phyloP scores from a whole-genome alignment of 1,140 invertebrate genomes.

The Drosophila murphyi region DNA sequence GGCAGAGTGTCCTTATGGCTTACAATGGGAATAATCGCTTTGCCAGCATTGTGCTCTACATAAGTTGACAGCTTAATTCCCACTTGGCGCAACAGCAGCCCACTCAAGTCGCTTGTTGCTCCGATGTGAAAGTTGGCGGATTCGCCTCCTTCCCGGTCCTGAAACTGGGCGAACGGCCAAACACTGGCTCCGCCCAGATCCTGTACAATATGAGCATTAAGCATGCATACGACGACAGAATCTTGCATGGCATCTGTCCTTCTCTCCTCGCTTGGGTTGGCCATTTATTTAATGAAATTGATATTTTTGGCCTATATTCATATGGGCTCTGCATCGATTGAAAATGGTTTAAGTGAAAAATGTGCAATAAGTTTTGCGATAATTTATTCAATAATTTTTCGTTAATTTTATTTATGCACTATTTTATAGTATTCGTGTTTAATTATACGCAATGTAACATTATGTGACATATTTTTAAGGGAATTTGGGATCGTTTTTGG shows the following conservation, averaged over 20 bases:
- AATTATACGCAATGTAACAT: slow-evolving; percentile 79
- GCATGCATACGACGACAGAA: slow-evolving; percentile 94
- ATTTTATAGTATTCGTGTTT: slow-evolving; percentile 82
- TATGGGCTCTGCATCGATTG: not conserved
- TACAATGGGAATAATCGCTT: slow-evolving; percentile 29
- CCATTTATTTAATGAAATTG: not conserved
- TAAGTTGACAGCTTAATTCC: slow-evolving; percentile 42
- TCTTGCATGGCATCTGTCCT: slow-evolving; percentile 98
- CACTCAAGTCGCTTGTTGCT: slow-evolving; percentile 87
- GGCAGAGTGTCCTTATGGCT: not conserved
- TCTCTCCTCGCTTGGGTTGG: slow-evolving; percentile 94
- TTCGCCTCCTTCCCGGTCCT: slow-evolving; percentile 96
- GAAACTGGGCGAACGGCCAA: slow-evolving; percentile 92
- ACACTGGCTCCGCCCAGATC: slow-evolving; percentile 94
- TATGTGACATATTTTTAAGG: slow-evolving; percentile 50
- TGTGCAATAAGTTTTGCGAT: slow-evolving; percentile 59
- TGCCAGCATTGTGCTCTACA: slow-evolving; percentile 53
- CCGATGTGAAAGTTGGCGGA: slow-evolving; percentile 95
- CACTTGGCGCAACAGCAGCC: not conserved
- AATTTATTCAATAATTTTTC: slow-evolving; percentile 82
- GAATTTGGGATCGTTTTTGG: not conserved
- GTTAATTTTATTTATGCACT: slow-evolving; percentile 81
- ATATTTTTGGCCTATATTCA: not conserved
- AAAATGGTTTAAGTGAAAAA: not conserved
- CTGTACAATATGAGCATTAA: slow-evolving; percentile 96